Conservation (phyloP, 2,113 vertebrate genomes). For the Pagrus major region DNA sequence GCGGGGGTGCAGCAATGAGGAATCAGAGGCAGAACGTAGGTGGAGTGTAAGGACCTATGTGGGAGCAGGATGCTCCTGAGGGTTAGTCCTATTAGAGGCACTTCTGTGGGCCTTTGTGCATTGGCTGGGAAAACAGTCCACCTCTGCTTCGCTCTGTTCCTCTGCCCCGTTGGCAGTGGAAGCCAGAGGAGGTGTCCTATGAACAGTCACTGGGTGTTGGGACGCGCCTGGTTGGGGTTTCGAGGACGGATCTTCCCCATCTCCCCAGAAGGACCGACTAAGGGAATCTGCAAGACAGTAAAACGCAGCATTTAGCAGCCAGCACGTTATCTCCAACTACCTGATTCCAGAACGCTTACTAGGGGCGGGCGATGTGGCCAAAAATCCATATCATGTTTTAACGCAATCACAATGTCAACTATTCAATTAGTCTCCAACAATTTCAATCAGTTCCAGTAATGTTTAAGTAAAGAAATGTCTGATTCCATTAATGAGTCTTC, state of each 20-base stretch:
- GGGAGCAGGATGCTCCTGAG: constrained; percentile 70
- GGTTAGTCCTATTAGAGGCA: constrained; percentile 83
- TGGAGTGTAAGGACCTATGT: constrained; percentile 59
- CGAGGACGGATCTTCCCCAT: constrained; percentile 48
- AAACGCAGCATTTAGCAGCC: not conserved
- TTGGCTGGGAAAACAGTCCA: constrained; percentile 37
- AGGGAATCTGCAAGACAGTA: constrained; percentile 68
- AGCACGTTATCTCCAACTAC: not conserved
- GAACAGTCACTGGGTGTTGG: constrained; percentile 68
- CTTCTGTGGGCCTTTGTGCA: constrained; percentile 72
- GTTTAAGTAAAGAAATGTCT: too few relatives aligned
- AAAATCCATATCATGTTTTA: too few relatives aligned
- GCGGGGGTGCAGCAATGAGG: constrained; percentile 40
- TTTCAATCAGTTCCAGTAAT: too few relatives aligned
- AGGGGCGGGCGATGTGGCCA: too few relatives aligned
- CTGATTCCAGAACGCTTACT: too few relatives aligned
- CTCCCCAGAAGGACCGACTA: constrained; percentile 75
- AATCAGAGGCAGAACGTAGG: constrained; percentile 45
- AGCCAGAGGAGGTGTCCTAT: constrained; percentile 58
- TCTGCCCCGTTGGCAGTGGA: constrained; percentile 50
- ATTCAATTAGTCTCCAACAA: too few relatives aligned
- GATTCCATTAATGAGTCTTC: too few relatives aligned
- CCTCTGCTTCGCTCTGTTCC: constrained; percentile 51
- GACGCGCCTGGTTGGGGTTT: constrained; percentile 42
- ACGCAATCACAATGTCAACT: too few relatives aligned